Evolutionary conservation across 2,888 invertebrate species (phyloP).

Genomic region (Biston stratarius): DNA sequence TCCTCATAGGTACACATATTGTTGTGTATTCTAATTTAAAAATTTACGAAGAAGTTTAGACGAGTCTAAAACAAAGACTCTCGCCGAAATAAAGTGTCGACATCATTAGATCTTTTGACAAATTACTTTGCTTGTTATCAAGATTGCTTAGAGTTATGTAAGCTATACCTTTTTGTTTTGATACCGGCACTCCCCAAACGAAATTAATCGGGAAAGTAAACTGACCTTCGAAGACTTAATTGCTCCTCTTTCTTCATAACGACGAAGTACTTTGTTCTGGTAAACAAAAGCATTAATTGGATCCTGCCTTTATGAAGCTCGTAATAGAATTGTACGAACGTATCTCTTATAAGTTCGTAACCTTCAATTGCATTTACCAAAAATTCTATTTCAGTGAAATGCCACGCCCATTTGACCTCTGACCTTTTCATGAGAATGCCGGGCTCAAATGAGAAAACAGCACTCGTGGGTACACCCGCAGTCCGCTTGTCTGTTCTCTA

Average conservation of each 20-base stretch:
- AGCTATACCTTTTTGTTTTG: conserved; percentile 46
- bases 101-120: conserved; percentile 37
- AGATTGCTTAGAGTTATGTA: conserved; percentile 38
- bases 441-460: conserved; percentile 48
- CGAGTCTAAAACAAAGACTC: conserved; percentile 17
- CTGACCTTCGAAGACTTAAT: conserved; percentile 74
- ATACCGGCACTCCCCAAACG: conserved; percentile 62
- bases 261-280: conserved; percentile 54
- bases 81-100: conserved; percentile 21
- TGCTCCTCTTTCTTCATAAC: conserved; percentile 65
- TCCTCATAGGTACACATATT: too few relatives aligned
- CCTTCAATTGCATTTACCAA: conserved; percentile 46
- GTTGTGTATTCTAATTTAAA: background rate
- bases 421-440: conserved; percentile 51
- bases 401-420: conserved; percentile 53
- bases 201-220: conserved; percentile 78
- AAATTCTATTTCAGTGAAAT: conserved; percentile 53
- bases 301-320: conserved; percentile 47
- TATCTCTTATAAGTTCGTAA: conserved; percentile 37
- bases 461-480: conserved; percentile 45
- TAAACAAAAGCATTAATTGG: conserved; percentile 62
- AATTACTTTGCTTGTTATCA: conserved; percentile 41
- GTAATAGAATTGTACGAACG: conserved; percentile 34
- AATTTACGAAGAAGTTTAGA: background rate
- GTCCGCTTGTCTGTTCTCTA: conserved; percentile 41